A percentile compares a stretch with the other conserved stretches of the same genome.
These are phyloP conservation scores for Cremastobaeus sp. DNA, from an alignment of 2,888 invertebrate species.

Conservation along the genomic window DNA sequence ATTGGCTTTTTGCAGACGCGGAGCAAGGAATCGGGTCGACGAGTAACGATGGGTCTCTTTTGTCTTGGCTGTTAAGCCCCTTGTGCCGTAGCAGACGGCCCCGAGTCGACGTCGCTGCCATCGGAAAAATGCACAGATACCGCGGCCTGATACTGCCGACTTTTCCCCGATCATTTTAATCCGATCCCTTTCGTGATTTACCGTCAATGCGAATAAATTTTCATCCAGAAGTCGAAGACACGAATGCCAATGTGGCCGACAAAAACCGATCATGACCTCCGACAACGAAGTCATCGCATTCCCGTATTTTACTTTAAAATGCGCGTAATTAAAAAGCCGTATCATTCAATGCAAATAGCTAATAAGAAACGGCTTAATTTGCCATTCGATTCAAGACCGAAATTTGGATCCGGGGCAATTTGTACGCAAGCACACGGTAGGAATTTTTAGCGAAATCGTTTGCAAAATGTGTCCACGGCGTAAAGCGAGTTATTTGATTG, in stretches of 20 bases:
- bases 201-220: conserved; percentile 34
- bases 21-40: conserved; percentile 39
- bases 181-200: conserved; percentile 9
- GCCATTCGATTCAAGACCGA: too few species aligned
- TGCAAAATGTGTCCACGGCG: conserved; percentile 28
- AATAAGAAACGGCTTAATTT: too few species aligned
- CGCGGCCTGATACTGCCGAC: conserved; percentile 17
- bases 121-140: conserved; percentile 50
- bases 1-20: conserved; percentile 40
- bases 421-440: neutral
- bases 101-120: conserved; percentile 30
- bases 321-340: too few species aligned
- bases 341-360: too few species aligned
- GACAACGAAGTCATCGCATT: too few species aligned
- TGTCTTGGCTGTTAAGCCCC: conserved; percentile 48
- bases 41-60: conserved; percentile 50
- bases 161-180: conserved; percentile 32
- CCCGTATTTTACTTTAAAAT: too few species aligned
- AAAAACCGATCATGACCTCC: too few species aligned
- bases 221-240: conserved; percentile 6
- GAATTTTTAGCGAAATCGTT: conserved; percentile 9
- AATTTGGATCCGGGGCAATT: neutral
- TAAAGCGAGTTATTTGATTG: conserved; percentile 34
- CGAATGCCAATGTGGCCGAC: conserved; percentile 9
- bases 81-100: conserved; percentile 21